Evolutionary conservation across 1,140 invertebrate genomes (phyloP).

Genomic region (Akabosia matsudoensis): DNA sequence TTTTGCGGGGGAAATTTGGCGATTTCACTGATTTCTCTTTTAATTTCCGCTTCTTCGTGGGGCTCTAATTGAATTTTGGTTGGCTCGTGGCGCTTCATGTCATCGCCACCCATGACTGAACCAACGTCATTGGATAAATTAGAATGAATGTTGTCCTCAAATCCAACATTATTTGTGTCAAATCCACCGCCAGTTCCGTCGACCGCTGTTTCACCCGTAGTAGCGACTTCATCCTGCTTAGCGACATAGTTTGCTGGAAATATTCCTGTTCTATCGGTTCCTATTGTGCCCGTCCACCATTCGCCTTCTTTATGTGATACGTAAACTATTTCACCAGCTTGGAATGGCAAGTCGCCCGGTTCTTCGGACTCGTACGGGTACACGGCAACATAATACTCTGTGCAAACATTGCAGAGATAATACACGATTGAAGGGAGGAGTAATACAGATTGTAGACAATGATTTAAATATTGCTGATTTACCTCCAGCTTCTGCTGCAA

Average conservation of each 20-base stretch:
- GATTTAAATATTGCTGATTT: background rate
- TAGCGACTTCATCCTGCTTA: conserved; percentile 53
- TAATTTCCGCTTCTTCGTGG: conserved; percentile 43
- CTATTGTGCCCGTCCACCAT: conserved; percentile 95
- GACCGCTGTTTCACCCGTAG: conserved; percentile 22
- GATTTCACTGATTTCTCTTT: conserved; percentile 46
- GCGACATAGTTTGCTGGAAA: conserved; percentile 94
- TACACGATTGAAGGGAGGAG: background rate
- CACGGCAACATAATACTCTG: conserved; percentile 14
- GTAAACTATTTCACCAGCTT: conserved; percentile 82
- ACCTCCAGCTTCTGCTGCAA: conserved; percentile 52
- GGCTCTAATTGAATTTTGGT: conserved; percentile 11
- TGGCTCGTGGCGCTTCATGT: background rate
- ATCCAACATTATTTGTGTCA: conserved; percentile 26
- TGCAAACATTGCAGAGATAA: background rate
- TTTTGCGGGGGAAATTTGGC: conserved; percentile 34
- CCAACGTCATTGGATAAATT: background rate
- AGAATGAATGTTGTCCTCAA: background rate
- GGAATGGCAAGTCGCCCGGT: conserved; percentile 85
- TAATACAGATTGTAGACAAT: background rate
- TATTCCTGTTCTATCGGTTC: conserved; percentile 72
- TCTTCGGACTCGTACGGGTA: conserved; percentile 66
- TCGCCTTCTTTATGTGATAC: conserved; percentile 88
- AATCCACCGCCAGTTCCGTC: conserved; percentile 17
- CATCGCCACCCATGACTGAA: background rate